These are phyloP conservation scores for Acanthurus tractus DNA, from an alignment of 2,797 vertebrate genomes.

Conservation along the genomic window DNA sequence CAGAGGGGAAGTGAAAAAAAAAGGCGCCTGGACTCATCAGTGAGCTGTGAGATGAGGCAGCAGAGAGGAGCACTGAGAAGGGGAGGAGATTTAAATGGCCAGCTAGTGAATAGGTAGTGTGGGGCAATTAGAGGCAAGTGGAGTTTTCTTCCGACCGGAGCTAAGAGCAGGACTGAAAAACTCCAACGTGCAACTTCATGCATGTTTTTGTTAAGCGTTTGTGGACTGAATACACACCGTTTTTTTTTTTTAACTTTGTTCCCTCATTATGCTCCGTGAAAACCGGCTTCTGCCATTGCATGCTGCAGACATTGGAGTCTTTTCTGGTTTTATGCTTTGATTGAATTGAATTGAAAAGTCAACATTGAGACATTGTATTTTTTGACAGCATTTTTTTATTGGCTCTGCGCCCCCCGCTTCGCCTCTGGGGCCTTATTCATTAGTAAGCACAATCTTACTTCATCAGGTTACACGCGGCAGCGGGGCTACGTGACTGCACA, in stretches of 20 bases:
- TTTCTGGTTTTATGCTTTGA: slow-evolving; percentile 1
- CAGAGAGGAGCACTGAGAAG: slow-evolving; percentile 65
- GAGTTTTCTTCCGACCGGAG: slow-evolving; percentile 67
- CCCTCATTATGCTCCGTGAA: slow-evolving; percentile 25
- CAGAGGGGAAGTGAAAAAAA: slow-evolving; percentile 8
- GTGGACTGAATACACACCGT: slow-evolving; percentile 11
- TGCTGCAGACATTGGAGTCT: neutral
- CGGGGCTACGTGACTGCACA: slow-evolving; percentile 73
- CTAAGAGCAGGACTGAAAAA: slow-evolving; percentile 57
- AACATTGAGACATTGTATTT: neutral
- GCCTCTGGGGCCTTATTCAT: slow-evolving; percentile 53
- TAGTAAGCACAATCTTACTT: slow-evolving; percentile 46
- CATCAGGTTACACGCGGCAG: slow-evolving; percentile 67
- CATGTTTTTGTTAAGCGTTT: slow-evolving; percentile 5
- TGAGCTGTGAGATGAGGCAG: slow-evolving; percentile 43
- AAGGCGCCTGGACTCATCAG: slow-evolving; percentile 21
- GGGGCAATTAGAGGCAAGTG: slow-evolving; percentile 83
- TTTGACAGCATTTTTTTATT: slow-evolving; percentile 5
- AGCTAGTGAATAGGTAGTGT: slow-evolving; percentile 80
- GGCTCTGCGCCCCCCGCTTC: neutral
- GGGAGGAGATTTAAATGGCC: slow-evolving; percentile 86
- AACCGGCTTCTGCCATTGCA: neutral
- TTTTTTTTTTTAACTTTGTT: slow-evolving; percentile 6
- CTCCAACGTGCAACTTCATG: slow-evolving; percentile 40
- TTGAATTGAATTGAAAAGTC: neutral